A percentile compares a stretch with the other conserved stretches of the same genome.
Conservation (phyloP, 2,113 vertebrate species). For the Carlito syrichta region DNA sequence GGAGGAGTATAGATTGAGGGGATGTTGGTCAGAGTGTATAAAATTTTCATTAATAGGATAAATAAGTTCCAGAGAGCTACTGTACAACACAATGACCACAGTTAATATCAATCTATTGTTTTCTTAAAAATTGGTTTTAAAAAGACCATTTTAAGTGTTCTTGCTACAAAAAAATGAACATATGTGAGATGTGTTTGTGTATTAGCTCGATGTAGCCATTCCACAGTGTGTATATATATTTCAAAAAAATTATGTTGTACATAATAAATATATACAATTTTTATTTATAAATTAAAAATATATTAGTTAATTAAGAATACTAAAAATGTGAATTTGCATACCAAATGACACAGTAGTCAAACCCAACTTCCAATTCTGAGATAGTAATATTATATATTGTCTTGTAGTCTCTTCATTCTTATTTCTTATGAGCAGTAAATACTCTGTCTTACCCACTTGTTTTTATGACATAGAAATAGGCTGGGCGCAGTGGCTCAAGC, state of each 20-base stretch:
- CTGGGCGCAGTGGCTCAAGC: no score
- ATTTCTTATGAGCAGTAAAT: background rate
- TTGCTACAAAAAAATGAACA: background rate
- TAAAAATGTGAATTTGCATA: background rate
- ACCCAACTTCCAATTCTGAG: background rate
- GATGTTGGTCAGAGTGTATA: background rate
- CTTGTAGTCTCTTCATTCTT: background rate
- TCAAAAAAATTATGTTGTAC: background rate
- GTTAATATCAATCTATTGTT: background rate
- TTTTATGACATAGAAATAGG: no score
- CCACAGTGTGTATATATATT: background rate
- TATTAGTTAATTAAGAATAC: background rate
- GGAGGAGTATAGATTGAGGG: background rate
- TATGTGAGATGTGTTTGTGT: background rate
- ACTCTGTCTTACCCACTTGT: background rate
- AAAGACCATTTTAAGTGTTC: background rate
- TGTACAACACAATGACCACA: background rate
- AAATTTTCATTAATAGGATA: background rate
- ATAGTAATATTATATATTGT: background rate
- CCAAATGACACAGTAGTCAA: background rate
- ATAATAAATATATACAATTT: background rate
- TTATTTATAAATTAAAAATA: no score
- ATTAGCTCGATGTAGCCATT: background rate
- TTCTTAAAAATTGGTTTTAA: background rate
- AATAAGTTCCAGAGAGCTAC: background rate